A percentile compares a stretch with the other conserved stretches of the same genome.
Evolutionary conservation across 2,113 vertebrate genomes (phyloP).

Genomic region (Gavialis gangeticus): DNA sequence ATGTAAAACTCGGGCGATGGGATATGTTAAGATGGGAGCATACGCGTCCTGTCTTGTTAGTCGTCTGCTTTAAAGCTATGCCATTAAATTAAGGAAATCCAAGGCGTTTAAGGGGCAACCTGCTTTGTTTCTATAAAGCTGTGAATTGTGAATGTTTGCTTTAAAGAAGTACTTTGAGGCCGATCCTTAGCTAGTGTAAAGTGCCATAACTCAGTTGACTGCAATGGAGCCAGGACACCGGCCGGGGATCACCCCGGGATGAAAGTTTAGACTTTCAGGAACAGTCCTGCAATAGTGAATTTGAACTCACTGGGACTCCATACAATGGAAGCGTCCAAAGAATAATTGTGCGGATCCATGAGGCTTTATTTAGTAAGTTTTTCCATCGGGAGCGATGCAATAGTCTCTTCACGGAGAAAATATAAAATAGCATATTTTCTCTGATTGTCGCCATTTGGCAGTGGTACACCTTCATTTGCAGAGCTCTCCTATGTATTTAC

Average conservation of each 20-base stretch:
- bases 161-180: not conserved
- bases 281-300: not conserved
- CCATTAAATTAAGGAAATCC: not conserved
- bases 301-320: not conserved
- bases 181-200: accelerated
- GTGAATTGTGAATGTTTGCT: not conserved
- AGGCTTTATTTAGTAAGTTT: not conserved
- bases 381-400: accelerated
- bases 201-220: not conserved
- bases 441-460: not conserved
- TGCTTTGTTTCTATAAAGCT: not conserved
- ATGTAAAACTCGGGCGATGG: not conserved
- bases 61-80: conserved; percentile 18
- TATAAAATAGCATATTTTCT: not conserved
- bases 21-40: not conserved
- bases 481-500: not conserved
- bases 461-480: not conserved
- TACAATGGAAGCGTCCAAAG: accelerated
- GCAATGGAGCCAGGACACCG: not conserved
- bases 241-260: not conserved
- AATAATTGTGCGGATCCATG: not conserved
- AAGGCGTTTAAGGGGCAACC: not conserved
- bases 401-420: not conserved
- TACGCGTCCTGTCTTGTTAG: not conserved
- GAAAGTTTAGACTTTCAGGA: not conserved